Evolutionary conservation across 35 echinoderm and acorn worm genomes (phyloP), one percentile per base, ranked within the genome.

Genomic region (Diadema setosum): DNA sequence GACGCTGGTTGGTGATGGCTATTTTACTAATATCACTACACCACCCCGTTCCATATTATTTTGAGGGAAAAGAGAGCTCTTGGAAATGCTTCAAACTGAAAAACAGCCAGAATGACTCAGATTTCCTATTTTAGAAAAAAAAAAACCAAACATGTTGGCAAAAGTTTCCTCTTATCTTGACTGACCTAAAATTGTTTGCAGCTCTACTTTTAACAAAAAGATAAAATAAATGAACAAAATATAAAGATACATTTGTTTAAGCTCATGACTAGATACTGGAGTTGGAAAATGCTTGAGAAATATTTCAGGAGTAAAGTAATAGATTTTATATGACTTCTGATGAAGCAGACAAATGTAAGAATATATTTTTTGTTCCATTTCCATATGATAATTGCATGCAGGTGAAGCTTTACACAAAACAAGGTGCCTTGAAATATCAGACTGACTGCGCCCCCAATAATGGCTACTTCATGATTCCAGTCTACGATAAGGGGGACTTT

Each of bases 361-460:
- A 16, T 0, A 55, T 16, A 21, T 41, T 16, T 27, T 9, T 30
- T 45, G 12, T 36, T 58, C 3, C 17, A 55, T 1, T 23, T 40
- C 39, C 21, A 45, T 20, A 52, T 50, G 18, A 73, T 78, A 45
- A 61, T 37, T 59, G 39, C 69, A 16, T 84, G 18, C 58, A 98
- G 95, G 85, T 98, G 5, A 98, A 98, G 49, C 70, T 98, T 8
- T 98, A 98, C 73, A 98, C 91, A 2, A 90, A 39, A 74, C 82
- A 92, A 83, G 93, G 92, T 26, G 86, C 88, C 2, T 52, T 94
- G 36, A 99, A 99, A 65, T 99, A 99, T 61, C 96, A 99, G 44
- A 99, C 96, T 34, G 96, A 95, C 89, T 99, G 96, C 87, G 96
- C 96, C 8, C 96, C 93, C n/a, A 94, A 99, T 67, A 99, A 99